These are phyloP conservation scores for Psittacula echo DNA, from an alignment of 2,797 vertebrate genomes.

Conservation along the genomic window DNA sequence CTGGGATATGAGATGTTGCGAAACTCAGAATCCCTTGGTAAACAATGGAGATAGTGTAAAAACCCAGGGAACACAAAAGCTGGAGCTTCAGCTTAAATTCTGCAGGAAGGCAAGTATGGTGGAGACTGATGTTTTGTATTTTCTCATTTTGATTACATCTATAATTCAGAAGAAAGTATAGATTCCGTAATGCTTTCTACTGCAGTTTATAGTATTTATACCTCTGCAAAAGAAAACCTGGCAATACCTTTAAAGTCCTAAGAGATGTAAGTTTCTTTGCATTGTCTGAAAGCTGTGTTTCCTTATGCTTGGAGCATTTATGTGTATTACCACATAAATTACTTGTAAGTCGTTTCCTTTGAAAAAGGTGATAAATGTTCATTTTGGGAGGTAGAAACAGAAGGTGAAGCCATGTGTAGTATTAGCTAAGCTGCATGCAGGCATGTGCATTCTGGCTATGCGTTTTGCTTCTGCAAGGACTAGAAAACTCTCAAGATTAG, in stretches of 20 bases:
- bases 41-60: conserved; percentile 17
- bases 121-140: conserved; percentile 62
- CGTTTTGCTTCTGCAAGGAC: background rate
- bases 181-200: conserved; percentile 67
- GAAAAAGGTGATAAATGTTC: conserved; percentile 25
- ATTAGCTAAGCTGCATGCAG: background rate
- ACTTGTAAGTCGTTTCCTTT: conserved; percentile 28
- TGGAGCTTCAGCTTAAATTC: conserved; percentile 36
- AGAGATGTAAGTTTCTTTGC: conserved; percentile 56
- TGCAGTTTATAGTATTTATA: conserved; percentile 50
- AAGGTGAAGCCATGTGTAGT: background rate
- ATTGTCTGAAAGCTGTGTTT: conserved; percentile 64
- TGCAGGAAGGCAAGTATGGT: background rate
- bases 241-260: conserved; percentile 49
- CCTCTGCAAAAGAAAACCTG: conserved; percentile 31
- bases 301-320: conserved; percentile 49
- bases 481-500: background rate
- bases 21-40: conserved; percentile 51
- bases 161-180: conserved; percentile 73
- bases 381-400: background rate
- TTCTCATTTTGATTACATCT: conserved; percentile 71
- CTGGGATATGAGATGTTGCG: background rate
- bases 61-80: conserved; percentile 16
- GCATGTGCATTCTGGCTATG: background rate
- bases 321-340: conserved; percentile 61